Evolutionary conservation across 2,797 vertebrate species (phyloP).

Genomic region (Buceros bicornis): DNA sequence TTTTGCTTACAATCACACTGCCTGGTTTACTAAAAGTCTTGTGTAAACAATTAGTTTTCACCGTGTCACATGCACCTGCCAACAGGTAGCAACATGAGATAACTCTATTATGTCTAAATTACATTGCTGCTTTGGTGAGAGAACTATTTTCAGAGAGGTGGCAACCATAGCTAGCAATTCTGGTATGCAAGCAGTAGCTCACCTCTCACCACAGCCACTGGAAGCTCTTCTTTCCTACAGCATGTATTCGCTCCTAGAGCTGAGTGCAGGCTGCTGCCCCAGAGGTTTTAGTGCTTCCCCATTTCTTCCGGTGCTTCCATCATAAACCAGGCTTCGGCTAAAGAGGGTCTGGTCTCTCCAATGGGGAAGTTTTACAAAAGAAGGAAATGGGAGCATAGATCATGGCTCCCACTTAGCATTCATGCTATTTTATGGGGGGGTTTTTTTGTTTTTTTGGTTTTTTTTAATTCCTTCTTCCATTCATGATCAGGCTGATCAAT

Average conservation of each 20-base stretch:
- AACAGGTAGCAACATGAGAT: neutral
- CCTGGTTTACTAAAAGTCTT: neutral
- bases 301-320: neutral
- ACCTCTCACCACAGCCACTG: neutral
- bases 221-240: neutral
- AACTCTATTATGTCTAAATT: neutral
- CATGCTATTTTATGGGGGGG: neutral
- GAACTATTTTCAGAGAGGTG: neutral
- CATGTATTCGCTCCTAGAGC: fast-evolving
- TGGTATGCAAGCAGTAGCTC: neutral
- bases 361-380: neutral
- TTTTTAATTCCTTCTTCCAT: neutral
- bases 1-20: neutral
- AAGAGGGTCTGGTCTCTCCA: neutral
- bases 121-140: neutral
- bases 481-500: neutral
- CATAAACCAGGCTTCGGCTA: neutral
- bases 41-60: neutral
- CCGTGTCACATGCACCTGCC: neutral
- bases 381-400: neutral
- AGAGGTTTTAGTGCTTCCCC: neutral
- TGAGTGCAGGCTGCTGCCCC: neutral
- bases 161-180: neutral
- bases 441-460: no score
- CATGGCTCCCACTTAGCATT: neutral